Evolutionary conservation across 2,113 vertebrate species (phyloP), one percentile per base, ranked within the genome.

Genomic region (Scomber scombrus): DNA sequence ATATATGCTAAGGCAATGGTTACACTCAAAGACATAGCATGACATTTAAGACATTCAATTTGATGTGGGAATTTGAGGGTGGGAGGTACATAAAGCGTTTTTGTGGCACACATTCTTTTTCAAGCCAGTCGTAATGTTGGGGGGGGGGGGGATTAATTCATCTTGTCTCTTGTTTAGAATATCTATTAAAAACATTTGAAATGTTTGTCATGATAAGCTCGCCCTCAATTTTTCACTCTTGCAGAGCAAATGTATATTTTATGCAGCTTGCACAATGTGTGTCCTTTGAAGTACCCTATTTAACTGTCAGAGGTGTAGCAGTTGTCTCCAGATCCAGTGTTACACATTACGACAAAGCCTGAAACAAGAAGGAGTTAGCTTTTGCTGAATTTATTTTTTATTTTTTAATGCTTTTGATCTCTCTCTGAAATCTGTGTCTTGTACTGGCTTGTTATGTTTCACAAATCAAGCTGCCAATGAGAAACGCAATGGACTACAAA

Each of bases 391-490:
- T 43, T 16, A 7, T 6, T 8, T 26, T 47, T 13, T 31, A 26
- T 26, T 34, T 34, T 34, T 34, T 6, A n/a, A 29, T 11, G 12
- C 31, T 67, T 60, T 29, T 7, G 10, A 60, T 54, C 31, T 16
- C 40, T 68, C 15, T 21, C 16, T 15, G 2, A 40, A 58, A 12
- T 57, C 23, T 40, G 4, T 54, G 5, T 23, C 51, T 63, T 26
- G 12, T 9, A 8, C 19, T 6, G 3, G 46, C 34, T 54, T 69
- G 31, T 62, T 11, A 23, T 55, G 11, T 72, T 49, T 55, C 4
- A 52, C 26, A 46, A 66, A 77, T n/a, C 18, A 67, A 43, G 49
- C 40, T 68, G 55, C 21, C 43, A 54, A 47, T 19, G 49, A 60
- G 8, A 14, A 61, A 18, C 18, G 23, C n/a, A 19, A 31, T 6